A percentile compares a stretch with the other conserved stretches of the same genome.
Evolutionary conservation across 2,113 vertebrate species (phyloP).

Genomic region (Toxostoma redivivum): DNA sequence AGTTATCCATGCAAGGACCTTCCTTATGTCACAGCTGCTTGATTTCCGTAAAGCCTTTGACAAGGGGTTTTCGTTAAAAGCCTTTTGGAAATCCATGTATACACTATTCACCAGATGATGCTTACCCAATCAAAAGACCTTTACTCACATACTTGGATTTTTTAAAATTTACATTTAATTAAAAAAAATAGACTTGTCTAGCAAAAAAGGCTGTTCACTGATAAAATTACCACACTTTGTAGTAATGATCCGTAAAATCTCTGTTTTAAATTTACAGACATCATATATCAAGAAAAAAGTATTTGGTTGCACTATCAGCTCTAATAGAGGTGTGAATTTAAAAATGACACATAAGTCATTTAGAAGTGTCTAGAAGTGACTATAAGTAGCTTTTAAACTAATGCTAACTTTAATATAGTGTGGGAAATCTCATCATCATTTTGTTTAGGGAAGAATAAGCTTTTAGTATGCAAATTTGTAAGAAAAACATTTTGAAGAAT

Average conservation of each 20-base stretch:
- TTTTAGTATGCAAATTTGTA: conserved; percentile 79
- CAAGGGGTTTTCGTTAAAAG: neutral
- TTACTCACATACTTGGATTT: neutral
- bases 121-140: neutral
- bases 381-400: conserved; percentile 56
- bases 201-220: neutral
- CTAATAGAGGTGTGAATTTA: conserved; percentile 45
- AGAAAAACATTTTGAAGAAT: conserved; percentile 75
- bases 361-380: conserved; percentile 36
- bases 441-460: conserved; percentile 74
- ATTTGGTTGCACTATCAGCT: neutral
- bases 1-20: neutral
- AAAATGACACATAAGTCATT: conserved; percentile 24
- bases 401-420: conserved; percentile 55
- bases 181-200: neutral
- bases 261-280: neutral
- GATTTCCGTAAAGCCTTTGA: conserved; percentile 15
- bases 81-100: neutral
- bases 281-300: neutral
- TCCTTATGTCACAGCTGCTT: neutral
- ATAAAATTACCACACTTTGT: neutral
- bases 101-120: neutral
- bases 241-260: neutral
- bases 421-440: conserved; percentile 73
- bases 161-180: neutral